Base-by-base conservation (phyloP, 2,888 invertebrate species). In the Mythimna albipuncta region DNA sequence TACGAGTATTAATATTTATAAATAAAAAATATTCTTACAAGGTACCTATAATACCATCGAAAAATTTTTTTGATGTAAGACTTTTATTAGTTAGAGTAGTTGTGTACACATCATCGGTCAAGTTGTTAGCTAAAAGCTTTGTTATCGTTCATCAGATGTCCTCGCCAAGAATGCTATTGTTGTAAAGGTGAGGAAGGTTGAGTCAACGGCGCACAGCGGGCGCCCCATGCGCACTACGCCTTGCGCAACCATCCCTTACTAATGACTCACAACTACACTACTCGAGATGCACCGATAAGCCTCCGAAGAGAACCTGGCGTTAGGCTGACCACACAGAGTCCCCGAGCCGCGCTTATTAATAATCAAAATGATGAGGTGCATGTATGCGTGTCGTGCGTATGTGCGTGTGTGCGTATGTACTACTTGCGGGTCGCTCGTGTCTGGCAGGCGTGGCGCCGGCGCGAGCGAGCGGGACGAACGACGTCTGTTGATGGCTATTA, bases 401-500 rank as follows among this genome's bases (percentile, higher is more conserved):
- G 72, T 69, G 72, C 68, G 72, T 35, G 21, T 62, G 47, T 19
- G 47, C 47, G 47, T 47, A 16, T 63, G 63, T 26, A 32, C 3
- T 65, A 57, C 3, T 54, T 61, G 64, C 35, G 67, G 64, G 47
- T 47, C 72, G 55, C 38, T 78, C 75, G 77, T 86, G 85, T 79
- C 84, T 57, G 74, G 80, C 85, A 38, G 77, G 50, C 76, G 21
- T 26, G 26, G 63, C 32, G 38, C 38, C 73, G 64, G 64, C 71
- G 76, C 57, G 88, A 62, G 85, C 75, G 88, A 90, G 89, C 79
- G 90, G 75, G 92, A 90, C 79, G 82, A 75, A 67, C 58, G 75
- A 70, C 77, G 81, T 89, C 85, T 91, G 92, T 93, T 91, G 93
- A 93, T 91, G 91, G 92, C 92, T 91, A 94, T 94, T 93, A 94